Conservation (phyloP, 2,113 vertebrate species). For the Actinemys pallida region DNA sequence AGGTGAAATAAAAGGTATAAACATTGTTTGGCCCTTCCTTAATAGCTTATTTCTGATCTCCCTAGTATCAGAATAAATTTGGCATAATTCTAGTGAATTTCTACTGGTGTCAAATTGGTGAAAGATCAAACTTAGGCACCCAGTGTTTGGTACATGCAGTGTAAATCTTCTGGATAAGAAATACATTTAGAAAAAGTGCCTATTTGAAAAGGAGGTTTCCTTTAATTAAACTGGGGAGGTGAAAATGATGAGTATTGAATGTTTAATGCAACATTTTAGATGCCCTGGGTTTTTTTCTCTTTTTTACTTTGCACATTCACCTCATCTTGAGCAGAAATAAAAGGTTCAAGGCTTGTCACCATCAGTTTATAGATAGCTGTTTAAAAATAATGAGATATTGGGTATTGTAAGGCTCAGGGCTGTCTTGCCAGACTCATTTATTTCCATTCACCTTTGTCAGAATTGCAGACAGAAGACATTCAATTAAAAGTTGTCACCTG, state of each 20-base stretch:
- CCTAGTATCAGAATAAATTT: neutral
- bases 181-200: slow-evolving; percentile 16
- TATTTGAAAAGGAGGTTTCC: slow-evolving; percentile 48
- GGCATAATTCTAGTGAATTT: slow-evolving; percentile 18
- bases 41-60: neutral
- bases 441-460: slow-evolving; percentile 87
- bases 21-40: neutral
- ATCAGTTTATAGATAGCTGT: slow-evolving; percentile 89
- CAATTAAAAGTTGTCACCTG: slow-evolving; percentile 86
- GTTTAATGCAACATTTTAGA: slow-evolving; percentile 73
- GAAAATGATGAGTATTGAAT: slow-evolving; percentile 64
- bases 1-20: neutral
- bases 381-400: slow-evolving; percentile 90
- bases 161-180: slow-evolving; percentile 12
- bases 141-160: slow-evolving; percentile 1
- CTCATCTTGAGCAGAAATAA: slow-evolving; percentile 83
- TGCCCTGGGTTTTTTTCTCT: slow-evolving; percentile 19
- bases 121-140: neutral
- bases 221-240: slow-evolving; percentile 69
- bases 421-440: slow-evolving; percentile 86
- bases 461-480: slow-evolving; percentile 85
- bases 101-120: neutral
- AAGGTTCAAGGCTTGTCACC: slow-evolving; percentile 86
- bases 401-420: slow-evolving; percentile 86
- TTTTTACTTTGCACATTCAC: slow-evolving; percentile 58